Conservation (phyloP, 2,113 vertebrate genomes). For the Thunnus thynnus region DNA sequence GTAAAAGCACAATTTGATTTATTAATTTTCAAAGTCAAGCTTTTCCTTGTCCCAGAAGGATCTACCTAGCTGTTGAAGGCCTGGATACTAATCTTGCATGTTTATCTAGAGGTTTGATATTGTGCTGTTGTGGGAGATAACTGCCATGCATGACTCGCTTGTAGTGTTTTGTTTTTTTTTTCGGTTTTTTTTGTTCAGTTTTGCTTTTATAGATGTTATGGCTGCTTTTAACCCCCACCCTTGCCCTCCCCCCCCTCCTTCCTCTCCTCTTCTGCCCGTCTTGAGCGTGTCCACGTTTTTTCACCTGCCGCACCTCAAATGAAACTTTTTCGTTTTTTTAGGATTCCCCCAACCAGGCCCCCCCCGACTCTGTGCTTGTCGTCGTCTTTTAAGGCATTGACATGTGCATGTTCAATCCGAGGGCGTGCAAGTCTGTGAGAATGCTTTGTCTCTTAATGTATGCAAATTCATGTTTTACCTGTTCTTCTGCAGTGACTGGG, state of each 20-base stretch:
- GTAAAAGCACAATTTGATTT: slow-evolving; percentile 75
- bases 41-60: slow-evolving; percentile 68
- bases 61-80: slow-evolving; percentile 62
- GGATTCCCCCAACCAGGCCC: slow-evolving; percentile 16
- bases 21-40: slow-evolving; percentile 36
- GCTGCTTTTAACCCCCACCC: slow-evolving; percentile 34
- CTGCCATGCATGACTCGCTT: slow-evolving; percentile 66
- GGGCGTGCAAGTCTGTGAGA: slow-evolving; percentile 24
- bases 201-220: slow-evolving; percentile 3
- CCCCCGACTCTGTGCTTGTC: slow-evolving; percentile 30
- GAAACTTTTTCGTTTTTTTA: background rate
- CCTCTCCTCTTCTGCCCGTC: background rate
- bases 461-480: slow-evolving; percentile 8
- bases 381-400: slow-evolving; percentile 50
- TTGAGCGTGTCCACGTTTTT: slow-evolving; percentile 12
- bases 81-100: slow-evolving; percentile 79
- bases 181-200: background rate
- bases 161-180: slow-evolving; percentile 6
- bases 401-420: slow-evolving; percentile 62
- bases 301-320: slow-evolving; percentile 36
- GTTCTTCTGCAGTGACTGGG: background rate
- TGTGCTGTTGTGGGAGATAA: slow-evolving; percentile 34
- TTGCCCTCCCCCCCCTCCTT: background rate
- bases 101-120: slow-evolving; percentile 45
- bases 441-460: slow-evolving; percentile 1